These are phyloP conservation scores for Sebastes goodei DNA, from an alignment of 2,797 vertebrate genomes.

Conservation along the genomic window DNA sequence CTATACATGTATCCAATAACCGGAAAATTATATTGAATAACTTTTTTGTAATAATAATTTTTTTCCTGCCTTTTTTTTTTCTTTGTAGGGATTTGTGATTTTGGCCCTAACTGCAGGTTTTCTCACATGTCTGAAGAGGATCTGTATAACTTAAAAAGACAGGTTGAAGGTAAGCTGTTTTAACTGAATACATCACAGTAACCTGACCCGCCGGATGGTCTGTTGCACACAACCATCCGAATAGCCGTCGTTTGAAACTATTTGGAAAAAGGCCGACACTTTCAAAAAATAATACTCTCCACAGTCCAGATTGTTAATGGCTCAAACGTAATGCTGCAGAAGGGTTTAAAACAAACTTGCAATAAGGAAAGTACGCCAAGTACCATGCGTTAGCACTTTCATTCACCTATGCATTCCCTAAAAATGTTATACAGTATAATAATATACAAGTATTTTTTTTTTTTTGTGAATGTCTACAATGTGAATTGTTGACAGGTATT, in stretches of 20 bases:
- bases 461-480: neutral
- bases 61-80: neutral
- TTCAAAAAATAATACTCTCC: no score
- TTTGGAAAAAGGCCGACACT: no score
- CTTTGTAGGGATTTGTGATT: conserved; percentile 90
- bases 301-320: neutral
- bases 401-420: no score
- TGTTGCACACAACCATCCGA: no score
- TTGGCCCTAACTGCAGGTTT: conserved; percentile 92
- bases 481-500: neutral
- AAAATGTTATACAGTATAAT: neutral
- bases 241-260: no score
- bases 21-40: neutral
- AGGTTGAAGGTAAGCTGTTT: conserved; percentile 86
- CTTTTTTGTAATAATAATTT: neutral
- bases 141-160: conserved; percentile 84
- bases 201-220: no score
- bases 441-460: no score
- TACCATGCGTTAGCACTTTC: neutral
- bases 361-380: neutral
- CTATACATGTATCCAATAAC: neutral
- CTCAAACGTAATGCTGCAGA: neutral
- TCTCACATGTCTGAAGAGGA: conserved; percentile 94
- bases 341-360: neutral
- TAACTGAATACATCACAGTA: neutral